Conservation (phyloP, 2,888 invertebrate species). For the Hemaris fuciformis region DNA sequence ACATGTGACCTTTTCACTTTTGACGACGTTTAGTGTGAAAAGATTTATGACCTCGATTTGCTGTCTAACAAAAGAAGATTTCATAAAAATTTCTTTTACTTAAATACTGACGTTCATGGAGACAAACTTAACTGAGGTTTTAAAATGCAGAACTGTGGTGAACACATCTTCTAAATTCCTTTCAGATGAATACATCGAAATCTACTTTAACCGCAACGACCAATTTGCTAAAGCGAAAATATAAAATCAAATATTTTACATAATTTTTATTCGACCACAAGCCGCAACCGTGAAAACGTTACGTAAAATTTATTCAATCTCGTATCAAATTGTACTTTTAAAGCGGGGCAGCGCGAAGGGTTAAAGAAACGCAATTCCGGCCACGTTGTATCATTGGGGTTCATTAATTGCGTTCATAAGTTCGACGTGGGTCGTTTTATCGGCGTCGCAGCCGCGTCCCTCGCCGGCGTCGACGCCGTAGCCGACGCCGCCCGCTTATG, state of each 20-base stretch:
- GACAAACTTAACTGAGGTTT: too few species aligned
- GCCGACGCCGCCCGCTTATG: constrained; percentile 59
- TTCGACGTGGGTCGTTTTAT: constrained; percentile 68
- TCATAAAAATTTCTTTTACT: neutral
- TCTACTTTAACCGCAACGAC: neutral
- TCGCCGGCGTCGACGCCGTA: constrained; percentile 20
- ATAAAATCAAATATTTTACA: neutral
- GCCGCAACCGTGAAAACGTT: neutral
- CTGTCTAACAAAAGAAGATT: neutral
- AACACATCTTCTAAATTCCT: neutral
- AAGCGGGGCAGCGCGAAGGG: constrained; percentile 24
- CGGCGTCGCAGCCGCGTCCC: constrained; percentile 52
- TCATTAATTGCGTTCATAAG: constrained; percentile 76
- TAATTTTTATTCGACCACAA: neutral
- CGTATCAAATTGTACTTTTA: neutral
- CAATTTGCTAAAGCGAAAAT: neutral
- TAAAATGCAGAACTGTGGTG: too few species aligned
- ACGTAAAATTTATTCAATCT: neutral
- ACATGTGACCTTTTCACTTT: neutral
- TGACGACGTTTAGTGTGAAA: too few species aligned
- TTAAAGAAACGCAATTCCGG: constrained; percentile 55
- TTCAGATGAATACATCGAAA: neutral
- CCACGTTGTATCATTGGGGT: constrained; percentile 67
- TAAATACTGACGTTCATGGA: too few species aligned
- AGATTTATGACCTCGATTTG: too few species aligned